Evolutionary conservation across 2,797 vertebrate species (phyloP).

Genomic region (Pangasius sanitwongsei): DNA sequence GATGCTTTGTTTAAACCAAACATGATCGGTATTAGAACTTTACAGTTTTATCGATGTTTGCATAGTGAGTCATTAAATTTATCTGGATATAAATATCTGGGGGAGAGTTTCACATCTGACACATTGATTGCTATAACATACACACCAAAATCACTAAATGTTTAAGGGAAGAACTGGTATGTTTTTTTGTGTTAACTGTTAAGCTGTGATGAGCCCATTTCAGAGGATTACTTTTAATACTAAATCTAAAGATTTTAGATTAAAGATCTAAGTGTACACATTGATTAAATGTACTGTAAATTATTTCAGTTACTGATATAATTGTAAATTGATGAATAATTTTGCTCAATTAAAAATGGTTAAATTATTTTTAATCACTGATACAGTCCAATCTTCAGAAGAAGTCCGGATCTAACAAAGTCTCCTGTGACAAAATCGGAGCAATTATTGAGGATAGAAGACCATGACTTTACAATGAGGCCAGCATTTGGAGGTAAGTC

Average conservation of each 20-base stretch:
- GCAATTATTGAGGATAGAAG: constrained; percentile 94
- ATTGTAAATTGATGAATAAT: neutral
- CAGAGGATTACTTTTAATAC: neutral
- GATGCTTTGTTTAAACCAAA: neutral
- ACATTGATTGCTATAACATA: neutral
- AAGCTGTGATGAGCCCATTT: neutral
- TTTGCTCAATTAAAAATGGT: neutral
- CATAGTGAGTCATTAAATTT: neutral
- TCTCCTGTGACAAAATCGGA: constrained; percentile 93
- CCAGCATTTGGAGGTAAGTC: constrained; percentile 94
- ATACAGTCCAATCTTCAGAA: constrained; percentile 86
- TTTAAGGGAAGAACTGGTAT: neutral
- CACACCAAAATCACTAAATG: neutral
- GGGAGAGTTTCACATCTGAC: neutral
- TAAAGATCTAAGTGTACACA: neutral
- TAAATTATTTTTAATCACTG: neutral
- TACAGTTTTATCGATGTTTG: neutral
- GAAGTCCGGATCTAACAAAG: constrained; percentile 95
- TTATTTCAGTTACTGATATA: neutral
- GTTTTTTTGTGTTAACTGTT: neutral
- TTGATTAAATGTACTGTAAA: neutral
- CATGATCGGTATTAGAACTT: neutral
- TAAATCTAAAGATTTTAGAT: neutral
- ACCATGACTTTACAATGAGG: constrained; percentile 98
- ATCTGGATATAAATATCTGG: neutral